A percentile compares a stretch with the other conserved stretches of the same genome.
Conservation (phyloP, 2,113 vertebrate genomes). For the Bubo scandiacus region DNA sequence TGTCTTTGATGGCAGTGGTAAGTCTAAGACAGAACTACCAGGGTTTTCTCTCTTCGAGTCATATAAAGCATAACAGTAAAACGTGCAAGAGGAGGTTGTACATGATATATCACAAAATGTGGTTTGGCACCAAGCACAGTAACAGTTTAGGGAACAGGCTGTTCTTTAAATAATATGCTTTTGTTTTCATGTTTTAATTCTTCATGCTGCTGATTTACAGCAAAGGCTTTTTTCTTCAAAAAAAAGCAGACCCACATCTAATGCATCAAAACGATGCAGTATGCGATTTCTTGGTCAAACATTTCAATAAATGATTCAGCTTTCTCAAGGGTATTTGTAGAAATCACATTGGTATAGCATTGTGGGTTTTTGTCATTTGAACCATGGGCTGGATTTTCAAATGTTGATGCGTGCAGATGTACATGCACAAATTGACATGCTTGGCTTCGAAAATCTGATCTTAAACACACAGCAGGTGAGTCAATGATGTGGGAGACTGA, state of each 20-base stretch:
- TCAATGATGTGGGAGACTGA: not conserved
- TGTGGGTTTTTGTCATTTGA: not conserved
- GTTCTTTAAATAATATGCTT: slow-evolving; percentile 63
- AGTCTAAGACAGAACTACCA: slow-evolving; percentile 16
- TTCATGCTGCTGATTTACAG: slow-evolving; percentile 40
- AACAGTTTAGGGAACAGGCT: slow-evolving; percentile 61
- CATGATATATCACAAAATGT: slow-evolving; percentile 59
- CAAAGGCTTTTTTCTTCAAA: not conserved
- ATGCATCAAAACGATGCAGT: not conserved
- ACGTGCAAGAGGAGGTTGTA: slow-evolving; percentile 37
- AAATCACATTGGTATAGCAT: not conserved
- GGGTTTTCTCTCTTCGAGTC: slow-evolving; percentile 26
- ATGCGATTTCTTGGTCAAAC: slow-evolving; percentile 43
- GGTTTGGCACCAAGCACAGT: slow-evolving; percentile 38
- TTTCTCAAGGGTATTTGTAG: not conserved
- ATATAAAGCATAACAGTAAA: slow-evolving; percentile 19
- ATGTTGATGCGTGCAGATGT: not conserved
- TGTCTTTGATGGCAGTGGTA: slow-evolving; percentile 7
- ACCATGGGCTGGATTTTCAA: not conserved
- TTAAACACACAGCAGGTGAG: not conserved
- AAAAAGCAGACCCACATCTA: not conserved
- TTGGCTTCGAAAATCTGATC: not conserved
- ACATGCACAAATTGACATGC: not conserved
- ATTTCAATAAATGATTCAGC: slow-evolving; percentile 32
- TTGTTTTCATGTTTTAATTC: slow-evolving; percentile 61